Conservation (phyloP, 2,797 vertebrate genomes). For the Perdix hodgsoniae region DNA sequence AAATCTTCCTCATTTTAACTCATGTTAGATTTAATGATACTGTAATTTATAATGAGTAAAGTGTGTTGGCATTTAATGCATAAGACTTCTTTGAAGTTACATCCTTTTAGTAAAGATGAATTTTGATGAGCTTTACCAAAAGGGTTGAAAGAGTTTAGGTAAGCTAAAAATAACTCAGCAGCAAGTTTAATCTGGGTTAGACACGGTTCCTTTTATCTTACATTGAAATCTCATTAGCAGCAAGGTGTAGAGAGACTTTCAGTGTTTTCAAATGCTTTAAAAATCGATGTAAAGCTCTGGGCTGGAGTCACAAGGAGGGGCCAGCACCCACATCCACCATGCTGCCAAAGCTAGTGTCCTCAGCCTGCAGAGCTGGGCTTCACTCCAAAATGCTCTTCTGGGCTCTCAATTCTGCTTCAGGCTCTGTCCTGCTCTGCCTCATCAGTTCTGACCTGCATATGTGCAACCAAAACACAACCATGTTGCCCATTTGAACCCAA, state of each 20-base stretch:
- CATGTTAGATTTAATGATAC: conserved; percentile 62
- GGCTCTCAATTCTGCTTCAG: neutral
- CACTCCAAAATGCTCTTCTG: neutral
- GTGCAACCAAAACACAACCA: neutral
- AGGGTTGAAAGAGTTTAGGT: conserved; percentile 55
- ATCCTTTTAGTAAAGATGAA: conserved; percentile 68
- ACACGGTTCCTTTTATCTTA: conserved; percentile 63
- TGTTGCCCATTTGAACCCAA: neutral
- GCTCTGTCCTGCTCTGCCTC: neutral
- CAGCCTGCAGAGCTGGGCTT: neutral
- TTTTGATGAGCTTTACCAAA: conserved; percentile 66
- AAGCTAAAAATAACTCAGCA: conserved; percentile 59
- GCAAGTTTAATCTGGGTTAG: conserved; percentile 60
- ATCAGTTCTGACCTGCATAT: neutral
- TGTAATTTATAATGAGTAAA: conserved; percentile 73
- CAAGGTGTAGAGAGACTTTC: neutral
- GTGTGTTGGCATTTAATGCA: conserved; percentile 64
- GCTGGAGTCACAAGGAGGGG: neutral
- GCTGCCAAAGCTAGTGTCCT: neutral
- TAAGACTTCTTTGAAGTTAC: conserved; percentile 70
- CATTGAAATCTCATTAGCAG: conserved; percentile 64
- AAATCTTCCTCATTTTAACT: conserved; percentile 59
- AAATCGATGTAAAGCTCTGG: neutral
- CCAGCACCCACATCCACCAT: neutral
- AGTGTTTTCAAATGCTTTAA: neutral